Conservation (phyloP, 2,888 invertebrate species). For the Marronus borbonicus region DNA sequence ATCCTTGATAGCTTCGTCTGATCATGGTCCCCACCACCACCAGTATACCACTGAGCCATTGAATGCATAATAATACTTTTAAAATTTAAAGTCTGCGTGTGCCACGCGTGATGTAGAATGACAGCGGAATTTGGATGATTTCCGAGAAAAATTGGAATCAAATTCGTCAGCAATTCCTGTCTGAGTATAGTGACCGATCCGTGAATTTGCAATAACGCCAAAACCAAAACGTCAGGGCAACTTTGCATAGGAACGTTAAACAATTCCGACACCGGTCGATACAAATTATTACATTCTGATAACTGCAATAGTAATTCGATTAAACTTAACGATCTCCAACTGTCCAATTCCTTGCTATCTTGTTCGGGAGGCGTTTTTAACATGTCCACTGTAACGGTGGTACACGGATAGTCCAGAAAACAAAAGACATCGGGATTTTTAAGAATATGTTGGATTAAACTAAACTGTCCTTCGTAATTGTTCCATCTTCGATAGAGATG, state of each 20-base stretch:
- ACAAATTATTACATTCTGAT: conserved; percentile 89
- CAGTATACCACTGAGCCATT: conserved; percentile 97
- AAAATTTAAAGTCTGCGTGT: conserved; percentile 78
- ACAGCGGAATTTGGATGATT: conserved; percentile 97
- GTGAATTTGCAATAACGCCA: conserved; percentile 90
- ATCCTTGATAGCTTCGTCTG: conserved; percentile 95
- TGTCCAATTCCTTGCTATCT: conserved; percentile 93
- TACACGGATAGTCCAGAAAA: conserved; percentile 93
- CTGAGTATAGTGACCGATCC: conserved; percentile 82
- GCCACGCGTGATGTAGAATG: conserved; percentile 98
- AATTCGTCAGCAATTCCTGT: conserved; percentile 81
- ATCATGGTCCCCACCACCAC: conserved; percentile 91
- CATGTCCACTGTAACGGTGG: conserved; percentile 88
- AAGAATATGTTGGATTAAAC: conserved; percentile 87
- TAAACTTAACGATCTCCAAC: conserved; percentile 94
- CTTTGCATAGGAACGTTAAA: conserved; percentile 94
- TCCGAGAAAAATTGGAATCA: conserved; percentile 94
- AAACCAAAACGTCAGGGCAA: conserved; percentile 94
- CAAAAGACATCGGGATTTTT: conserved; percentile 95
- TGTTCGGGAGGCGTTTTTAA: conserved; percentile 96
- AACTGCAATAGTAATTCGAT: conserved; percentile 90
- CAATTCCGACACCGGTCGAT: conserved; percentile 86
- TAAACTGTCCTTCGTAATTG: conserved; percentile 93
- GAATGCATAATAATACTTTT: conserved; percentile 93
- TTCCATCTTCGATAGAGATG: conserved; percentile 93